A percentile compares a stretch with the other conserved stretches of the same genome.
Evolutionary conservation across 2,113 vertebrate genomes (phyloP).

Genomic region (Bufo bufo): DNA sequence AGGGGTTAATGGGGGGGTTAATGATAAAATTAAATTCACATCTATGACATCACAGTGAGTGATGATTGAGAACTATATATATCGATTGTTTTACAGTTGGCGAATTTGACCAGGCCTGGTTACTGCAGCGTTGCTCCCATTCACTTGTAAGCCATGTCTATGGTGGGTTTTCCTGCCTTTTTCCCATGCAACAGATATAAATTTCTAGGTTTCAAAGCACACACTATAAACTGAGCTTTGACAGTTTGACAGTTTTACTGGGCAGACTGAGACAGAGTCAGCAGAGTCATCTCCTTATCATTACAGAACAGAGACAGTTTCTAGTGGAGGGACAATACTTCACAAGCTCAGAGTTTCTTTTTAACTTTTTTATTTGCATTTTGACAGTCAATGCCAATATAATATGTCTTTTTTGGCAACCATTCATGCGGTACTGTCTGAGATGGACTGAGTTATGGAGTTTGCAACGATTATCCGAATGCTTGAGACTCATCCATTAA

Average conservation of each 20-base stretch:
- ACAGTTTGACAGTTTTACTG: background rate
- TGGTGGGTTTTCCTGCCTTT: too few relatives aligned
- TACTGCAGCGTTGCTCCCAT: too few relatives aligned
- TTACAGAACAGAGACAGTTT: background rate
- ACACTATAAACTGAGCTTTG: background rate
- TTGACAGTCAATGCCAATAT: conserved; percentile 1
- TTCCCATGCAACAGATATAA: too few relatives aligned
- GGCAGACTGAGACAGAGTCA: background rate
- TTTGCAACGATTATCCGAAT: conserved; percentile 23
- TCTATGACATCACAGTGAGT: too few relatives aligned
- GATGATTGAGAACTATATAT: too few relatives aligned
- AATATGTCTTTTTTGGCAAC: background rate
- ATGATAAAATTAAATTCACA: too few relatives aligned
- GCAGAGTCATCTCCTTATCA: background rate
- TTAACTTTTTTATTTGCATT: background rate
- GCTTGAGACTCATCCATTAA: conserved; percentile 37
- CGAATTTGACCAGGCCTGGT: too few relatives aligned
- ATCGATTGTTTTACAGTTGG: too few relatives aligned
- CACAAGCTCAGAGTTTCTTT: background rate
- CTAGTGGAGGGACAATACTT: background rate
- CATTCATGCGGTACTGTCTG: background rate
- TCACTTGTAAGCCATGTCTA: too few relatives aligned
- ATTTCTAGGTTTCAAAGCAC: too few relatives aligned
- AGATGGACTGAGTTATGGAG: conserved; percentile 15
- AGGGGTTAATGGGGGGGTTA: too few relatives aligned